These are phyloP conservation scores for Leptopilina boulardi DNA, from an alignment of 1,140 invertebrate genomes.

Conservation along the genomic window DNA sequence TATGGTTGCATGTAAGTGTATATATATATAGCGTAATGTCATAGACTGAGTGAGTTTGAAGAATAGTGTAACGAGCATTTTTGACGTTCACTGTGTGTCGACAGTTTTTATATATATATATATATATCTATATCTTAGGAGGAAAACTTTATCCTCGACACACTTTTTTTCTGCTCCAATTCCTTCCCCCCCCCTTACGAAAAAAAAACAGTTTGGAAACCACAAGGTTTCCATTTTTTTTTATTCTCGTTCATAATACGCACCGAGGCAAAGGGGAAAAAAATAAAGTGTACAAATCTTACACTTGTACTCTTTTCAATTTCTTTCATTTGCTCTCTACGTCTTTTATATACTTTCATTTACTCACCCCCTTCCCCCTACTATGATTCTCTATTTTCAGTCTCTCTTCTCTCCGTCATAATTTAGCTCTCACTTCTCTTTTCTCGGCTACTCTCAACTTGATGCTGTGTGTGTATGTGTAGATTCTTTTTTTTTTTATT, in stretches of 20 bases:
- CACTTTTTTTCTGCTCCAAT: constrained; percentile 60
- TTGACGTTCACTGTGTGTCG: constrained; percentile 50
- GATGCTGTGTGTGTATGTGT: background rate
- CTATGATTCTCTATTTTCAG: constrained; percentile 23
- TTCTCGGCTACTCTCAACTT: constrained; percentile 44
- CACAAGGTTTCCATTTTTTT: background rate
- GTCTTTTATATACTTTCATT: no score
- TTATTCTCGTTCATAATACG: constrained; percentile 48
- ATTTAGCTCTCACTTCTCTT: no score
- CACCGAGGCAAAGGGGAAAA: constrained; percentile 42
- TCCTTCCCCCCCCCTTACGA: constrained; percentile 43
- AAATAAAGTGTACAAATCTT: constrained; percentile 17
- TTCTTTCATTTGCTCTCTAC: background rate
- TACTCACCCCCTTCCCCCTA: background rate
- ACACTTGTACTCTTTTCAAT: constrained; percentile 15
- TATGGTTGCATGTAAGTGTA: constrained; percentile 4
- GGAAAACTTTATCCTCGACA: constrained; percentile 56
- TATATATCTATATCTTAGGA: constrained; percentile 49
- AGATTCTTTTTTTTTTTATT: constrained; percentile 7
- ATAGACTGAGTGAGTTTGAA: constrained; percentile 48
- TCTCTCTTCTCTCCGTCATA: constrained; percentile 47
- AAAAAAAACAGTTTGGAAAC: constrained; percentile 43
- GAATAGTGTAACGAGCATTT: constrained; percentile 50
- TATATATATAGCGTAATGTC: constrained; percentile 33
- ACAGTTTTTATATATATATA: no score